These are phyloP conservation scores for Rhopalosiphum maidis DNA, from an alignment of 1,140 invertebrate genomes.

Conservation along the genomic window DNA sequence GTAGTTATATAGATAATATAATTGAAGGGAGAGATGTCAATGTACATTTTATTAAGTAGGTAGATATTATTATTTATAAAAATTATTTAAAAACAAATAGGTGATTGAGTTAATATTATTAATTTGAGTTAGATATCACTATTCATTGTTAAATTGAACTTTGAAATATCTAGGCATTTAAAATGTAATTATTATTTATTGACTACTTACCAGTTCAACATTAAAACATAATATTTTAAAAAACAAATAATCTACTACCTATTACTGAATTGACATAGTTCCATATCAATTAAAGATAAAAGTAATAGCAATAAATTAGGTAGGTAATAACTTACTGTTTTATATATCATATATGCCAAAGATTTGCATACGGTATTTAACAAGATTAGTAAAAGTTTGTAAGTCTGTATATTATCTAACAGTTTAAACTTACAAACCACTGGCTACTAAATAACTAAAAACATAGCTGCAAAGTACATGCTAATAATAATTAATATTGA, in stretches of 20 bases:
- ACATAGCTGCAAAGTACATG: not conserved
- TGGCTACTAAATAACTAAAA: not conserved
- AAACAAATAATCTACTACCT: not conserved
- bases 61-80: not conserved
- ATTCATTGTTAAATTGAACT: not conserved
- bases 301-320: not conserved
- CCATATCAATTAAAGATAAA: not conserved
- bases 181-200: not conserved
- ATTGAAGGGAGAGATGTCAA: not conserved
- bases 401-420: not conserved
- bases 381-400: not conserved
- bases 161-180: not conserved
- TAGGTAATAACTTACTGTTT: not conserved
- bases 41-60: not conserved
- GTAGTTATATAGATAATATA: not conserved
- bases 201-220: not conserved
- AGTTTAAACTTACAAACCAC: not conserved
- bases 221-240: not conserved
- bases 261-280: not conserved
- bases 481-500: not conserved
- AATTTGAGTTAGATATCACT: not conserved
- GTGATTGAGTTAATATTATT: not conserved
- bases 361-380: not conserved
- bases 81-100: not conserved
- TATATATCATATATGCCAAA: not conserved